Evolutionary conservation across 2,113 vertebrate genomes (phyloP).

Genomic region (Barnardius zonarius): DNA sequence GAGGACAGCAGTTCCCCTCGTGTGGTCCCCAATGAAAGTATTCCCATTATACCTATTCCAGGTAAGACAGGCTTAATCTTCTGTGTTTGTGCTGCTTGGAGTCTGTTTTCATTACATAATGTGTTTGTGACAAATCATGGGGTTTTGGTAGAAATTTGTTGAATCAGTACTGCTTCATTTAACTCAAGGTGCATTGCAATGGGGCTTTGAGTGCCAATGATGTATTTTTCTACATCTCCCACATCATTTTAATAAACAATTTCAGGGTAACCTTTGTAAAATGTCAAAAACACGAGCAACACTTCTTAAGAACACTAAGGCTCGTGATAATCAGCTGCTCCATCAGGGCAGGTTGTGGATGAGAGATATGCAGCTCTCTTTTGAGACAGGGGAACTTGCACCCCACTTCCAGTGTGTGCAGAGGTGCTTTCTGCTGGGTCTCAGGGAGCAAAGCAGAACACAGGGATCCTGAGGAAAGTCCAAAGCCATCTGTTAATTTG

Average conservation of each 20-base stretch:
- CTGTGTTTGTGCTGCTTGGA: background rate
- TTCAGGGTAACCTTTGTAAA: slow-evolving; percentile 49
- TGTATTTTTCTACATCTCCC: slow-evolving; percentile 19
- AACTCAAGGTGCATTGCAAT: background rate
- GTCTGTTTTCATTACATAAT: background rate
- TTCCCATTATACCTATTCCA: slow-evolving; percentile 93
- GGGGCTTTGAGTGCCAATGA: background rate
- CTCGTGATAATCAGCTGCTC: background rate
- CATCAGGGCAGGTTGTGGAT: background rate
- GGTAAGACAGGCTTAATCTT: slow-evolving; percentile 76
- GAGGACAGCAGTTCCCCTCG: slow-evolving; percentile 96
- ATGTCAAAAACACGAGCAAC: slow-evolving; percentile 29
- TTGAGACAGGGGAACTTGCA: background rate
- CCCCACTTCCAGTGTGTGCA: background rate
- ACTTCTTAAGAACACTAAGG: background rate
- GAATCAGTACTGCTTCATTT: background rate
- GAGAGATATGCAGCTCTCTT: background rate
- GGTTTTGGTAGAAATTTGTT: background rate
- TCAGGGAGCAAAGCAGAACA: background rate
- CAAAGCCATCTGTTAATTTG: slow-evolving; percentile 9
- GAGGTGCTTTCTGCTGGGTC: background rate
- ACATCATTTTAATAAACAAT: background rate
- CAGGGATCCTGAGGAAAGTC: background rate
- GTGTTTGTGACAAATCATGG: background rate
- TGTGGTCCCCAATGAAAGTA: slow-evolving; percentile 95